Conservation (phyloP, 2,113 vertebrate genomes). For the Rhagologus leucostigma region DNA sequence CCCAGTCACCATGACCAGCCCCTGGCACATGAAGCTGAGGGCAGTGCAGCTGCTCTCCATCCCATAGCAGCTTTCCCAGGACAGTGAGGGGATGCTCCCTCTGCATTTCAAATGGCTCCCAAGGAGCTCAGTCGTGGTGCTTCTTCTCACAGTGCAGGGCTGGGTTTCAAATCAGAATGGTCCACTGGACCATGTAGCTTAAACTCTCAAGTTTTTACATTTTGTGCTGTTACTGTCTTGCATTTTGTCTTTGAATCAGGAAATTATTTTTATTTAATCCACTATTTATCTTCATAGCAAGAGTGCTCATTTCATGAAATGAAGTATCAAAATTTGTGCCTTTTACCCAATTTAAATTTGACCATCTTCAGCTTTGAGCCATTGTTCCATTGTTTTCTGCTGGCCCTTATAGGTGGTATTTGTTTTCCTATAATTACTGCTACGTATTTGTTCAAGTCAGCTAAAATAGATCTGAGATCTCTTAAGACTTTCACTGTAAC, state of each 20-base stretch:
- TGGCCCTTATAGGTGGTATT: neutral
- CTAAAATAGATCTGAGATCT: neutral
- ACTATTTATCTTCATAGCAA: neutral
- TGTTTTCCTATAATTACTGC: neutral
- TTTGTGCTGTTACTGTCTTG: neutral
- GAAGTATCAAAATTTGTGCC: neutral
- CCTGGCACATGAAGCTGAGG: accelerated
- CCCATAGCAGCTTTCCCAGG: accelerated
- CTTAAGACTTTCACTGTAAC: neutral
- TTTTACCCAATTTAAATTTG: neutral
- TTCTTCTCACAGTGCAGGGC: neutral
- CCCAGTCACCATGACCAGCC: too few species aligned
- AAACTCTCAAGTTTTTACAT: neutral
- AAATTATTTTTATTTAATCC: neutral
- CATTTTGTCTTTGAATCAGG: neutral
- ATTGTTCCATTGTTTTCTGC: neutral
- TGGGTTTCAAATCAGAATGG: neutral
- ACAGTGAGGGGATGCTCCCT: accelerated
- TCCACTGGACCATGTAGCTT: neutral
- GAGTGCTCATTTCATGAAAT: neutral
- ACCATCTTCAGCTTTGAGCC: neutral
- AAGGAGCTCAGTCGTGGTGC: neutral
- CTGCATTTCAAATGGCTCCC: neutral
- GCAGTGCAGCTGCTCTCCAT: neutral
- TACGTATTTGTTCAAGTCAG: neutral